These are phyloP conservation scores for Cheilosia vulpina DNA, from an alignment of 2,888 invertebrate genomes.

Conservation along the genomic window DNA sequence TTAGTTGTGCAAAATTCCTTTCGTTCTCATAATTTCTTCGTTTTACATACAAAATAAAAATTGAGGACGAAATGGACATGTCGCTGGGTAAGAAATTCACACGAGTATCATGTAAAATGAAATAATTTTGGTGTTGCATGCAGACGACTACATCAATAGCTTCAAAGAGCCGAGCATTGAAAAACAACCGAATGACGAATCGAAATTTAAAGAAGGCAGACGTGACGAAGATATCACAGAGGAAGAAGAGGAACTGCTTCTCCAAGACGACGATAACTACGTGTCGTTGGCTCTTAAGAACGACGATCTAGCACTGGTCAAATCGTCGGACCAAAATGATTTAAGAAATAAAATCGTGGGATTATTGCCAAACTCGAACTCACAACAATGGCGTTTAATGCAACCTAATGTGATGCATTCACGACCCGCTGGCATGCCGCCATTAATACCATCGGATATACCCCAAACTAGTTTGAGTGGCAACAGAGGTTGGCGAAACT, in stretches of 20 bases:
- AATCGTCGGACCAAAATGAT: slow-evolving; percentile 17
- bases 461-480: slow-evolving; percentile 22
- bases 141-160: slow-evolving; percentile 67
- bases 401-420: slow-evolving; percentile 76
- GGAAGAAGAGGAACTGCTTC: slow-evolving; percentile 21
- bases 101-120: neutral
- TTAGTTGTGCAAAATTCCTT: neutral
- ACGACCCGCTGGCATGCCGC: slow-evolving; percentile 77
- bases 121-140: neutral
- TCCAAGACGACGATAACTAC: slow-evolving; percentile 51
- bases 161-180: slow-evolving; percentile 7
- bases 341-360: slow-evolving; percentile 55
- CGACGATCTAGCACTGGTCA: neutral
- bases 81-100: slow-evolving; percentile 57
- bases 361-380: slow-evolving; percentile 44
- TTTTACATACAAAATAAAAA: neutral
- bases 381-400: slow-evolving; percentile 76
- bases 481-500: slow-evolving; percentile 31
- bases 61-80: slow-evolving; percentile 60
- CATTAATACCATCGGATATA: slow-evolving; percentile 75
- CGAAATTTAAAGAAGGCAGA: slow-evolving; percentile 64
- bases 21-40: neutral
- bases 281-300: slow-evolving; percentile 37
- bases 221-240: slow-evolving; percentile 52
- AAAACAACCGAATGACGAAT: slow-evolving; percentile 15